Evolutionary conservation across 2,888 invertebrate species (phyloP), one percentile per base, ranked within the genome.

Genomic region (Cantharis flavilabris): DNA sequence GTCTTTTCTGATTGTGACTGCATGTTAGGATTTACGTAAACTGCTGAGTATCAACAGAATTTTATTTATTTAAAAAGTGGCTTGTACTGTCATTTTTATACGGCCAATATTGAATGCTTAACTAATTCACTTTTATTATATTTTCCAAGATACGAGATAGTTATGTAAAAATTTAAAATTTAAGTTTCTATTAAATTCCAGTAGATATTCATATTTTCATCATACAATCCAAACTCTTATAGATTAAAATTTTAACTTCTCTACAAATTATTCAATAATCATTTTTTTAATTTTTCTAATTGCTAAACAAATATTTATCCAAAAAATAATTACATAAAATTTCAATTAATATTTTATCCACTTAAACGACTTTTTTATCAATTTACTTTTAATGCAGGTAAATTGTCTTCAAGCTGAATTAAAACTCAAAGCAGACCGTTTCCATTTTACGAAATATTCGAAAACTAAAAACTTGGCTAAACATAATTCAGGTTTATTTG

Each of bases 1-100:
- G 73, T 76, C 63, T 70, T 75, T 70, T 64, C 70, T 75, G 75
- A 73, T 70, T 73, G 73, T 73, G 73, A 73, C 70, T 73, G 69
- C 69, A 73, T 49, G 70, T 73, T 70, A 63, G 73, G 63, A 73
- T 73, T 70, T 62, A 69, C 20, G 73, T 69, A 73, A 73, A 73
- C 72, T 73, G 49, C 72, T 69, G 20, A 71, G 71, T 28, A 71
- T 71, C 71, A 71, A 63, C 71, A 63, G 63, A 64, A 71, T 63
- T 71, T 64, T 49, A 30, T 63, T 63, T 49, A 49, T 49, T 49
- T 49, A 49, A 49, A 49, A 63, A 14, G 23, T 64, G 64, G 64
- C 63, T 71, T 30, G 26, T 64, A 28, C 71, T 63, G 71, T 71
- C 64, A 71, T 64, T 71, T 71, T 71, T 71, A 30, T 49, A n/a